Percentiles rank a stretch among this genome's conserved stretches.
Conservation (phyloP, 2,888 invertebrate genomes). For the Eristalinus sepulchralis region DNA sequence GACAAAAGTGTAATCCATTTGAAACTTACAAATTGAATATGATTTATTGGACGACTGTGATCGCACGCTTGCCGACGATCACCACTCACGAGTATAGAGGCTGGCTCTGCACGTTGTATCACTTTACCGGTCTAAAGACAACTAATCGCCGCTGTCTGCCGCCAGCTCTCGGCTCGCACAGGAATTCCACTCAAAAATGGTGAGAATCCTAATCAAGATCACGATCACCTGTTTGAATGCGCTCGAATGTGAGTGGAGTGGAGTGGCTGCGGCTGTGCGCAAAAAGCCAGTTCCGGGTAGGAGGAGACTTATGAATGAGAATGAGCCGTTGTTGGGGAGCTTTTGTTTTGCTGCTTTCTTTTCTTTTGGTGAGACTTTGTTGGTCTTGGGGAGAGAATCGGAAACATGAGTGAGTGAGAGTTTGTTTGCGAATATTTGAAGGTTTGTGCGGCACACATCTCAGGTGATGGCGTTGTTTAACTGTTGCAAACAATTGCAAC, state of each 20-base stretch:
- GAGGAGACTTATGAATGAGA: slow-evolving; percentile 38
- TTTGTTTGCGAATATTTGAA: slow-evolving; percentile 31
- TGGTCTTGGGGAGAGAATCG: neutral
- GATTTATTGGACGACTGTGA: slow-evolving; percentile 32
- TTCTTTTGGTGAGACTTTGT: neutral
- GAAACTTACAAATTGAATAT: slow-evolving; percentile 46
- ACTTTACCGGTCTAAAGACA: slow-evolving; percentile 46
- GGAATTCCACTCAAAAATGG: slow-evolving; percentile 28
- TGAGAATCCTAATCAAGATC: neutral
- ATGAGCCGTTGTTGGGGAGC: neutral
- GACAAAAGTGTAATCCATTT: neutral
- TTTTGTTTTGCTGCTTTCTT: slow-evolving; percentile 20
- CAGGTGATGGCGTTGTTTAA: neutral
- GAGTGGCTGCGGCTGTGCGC: neutral
- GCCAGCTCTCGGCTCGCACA: neutral
- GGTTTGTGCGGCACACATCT: slow-evolving; percentile 42
- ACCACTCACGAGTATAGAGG: neutral
- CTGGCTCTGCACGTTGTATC: slow-evolving; percentile 19
- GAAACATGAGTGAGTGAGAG: slow-evolving; percentile 16
- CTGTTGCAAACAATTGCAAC: slow-evolving; percentile 20
- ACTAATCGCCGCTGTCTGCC: slow-evolving; percentile 27
- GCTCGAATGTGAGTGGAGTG: slow-evolving; percentile 15
- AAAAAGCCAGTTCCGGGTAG: slow-evolving; percentile 38
- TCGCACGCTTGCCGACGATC: slow-evolving; percentile 61
- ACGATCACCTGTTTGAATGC: slow-evolving; percentile 44